phyloP scores from a whole-genome alignment of 2,113 vertebrate genomes.

The Perca fluviatilis region DNA sequence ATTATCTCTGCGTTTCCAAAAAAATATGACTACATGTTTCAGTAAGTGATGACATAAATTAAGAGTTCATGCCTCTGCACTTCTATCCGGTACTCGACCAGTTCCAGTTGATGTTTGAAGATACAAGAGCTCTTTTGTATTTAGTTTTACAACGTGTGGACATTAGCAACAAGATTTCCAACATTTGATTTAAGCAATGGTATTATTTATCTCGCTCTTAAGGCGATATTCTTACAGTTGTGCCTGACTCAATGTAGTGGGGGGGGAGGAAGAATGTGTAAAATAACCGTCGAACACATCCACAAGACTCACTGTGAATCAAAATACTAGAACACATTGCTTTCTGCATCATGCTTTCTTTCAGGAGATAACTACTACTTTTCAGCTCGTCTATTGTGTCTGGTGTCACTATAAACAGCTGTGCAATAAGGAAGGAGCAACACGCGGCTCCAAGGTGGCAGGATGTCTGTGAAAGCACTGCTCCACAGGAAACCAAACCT shows the following conservation, averaged over 20 bases:
- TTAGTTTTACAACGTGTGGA: neutral
- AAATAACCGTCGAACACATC: constrained; percentile 32
- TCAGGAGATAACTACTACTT: constrained; percentile 31
- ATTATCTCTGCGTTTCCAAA: constrained; percentile 21
- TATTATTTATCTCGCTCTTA: neutral
- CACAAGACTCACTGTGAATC: neutral
- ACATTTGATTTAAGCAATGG: neutral
- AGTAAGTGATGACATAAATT: constrained; percentile 14
- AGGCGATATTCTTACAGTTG: constrained; percentile 22
- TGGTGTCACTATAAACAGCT: constrained; percentile 26
- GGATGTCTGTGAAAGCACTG: constrained; percentile 27
- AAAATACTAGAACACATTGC: neutral
- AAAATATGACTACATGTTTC: constrained; percentile 4
- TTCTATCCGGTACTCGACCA: constrained; percentile 4
- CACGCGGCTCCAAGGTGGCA: constrained; percentile 32
- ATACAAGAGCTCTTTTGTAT: neutral
- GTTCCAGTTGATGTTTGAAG: neutral
- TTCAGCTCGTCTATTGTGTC: constrained; percentile 21
- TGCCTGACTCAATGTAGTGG: neutral
- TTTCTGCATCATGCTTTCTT: constrained; percentile 22
- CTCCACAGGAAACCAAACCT: constrained; percentile 54
- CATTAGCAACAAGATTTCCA: neutral
- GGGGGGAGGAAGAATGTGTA: neutral
- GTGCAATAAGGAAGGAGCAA: constrained; percentile 26
- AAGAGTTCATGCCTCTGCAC: neutral